Evolutionary conservation across 2,797 vertebrate genomes (phyloP).

Genomic region (Macropodus opercularis): DNA sequence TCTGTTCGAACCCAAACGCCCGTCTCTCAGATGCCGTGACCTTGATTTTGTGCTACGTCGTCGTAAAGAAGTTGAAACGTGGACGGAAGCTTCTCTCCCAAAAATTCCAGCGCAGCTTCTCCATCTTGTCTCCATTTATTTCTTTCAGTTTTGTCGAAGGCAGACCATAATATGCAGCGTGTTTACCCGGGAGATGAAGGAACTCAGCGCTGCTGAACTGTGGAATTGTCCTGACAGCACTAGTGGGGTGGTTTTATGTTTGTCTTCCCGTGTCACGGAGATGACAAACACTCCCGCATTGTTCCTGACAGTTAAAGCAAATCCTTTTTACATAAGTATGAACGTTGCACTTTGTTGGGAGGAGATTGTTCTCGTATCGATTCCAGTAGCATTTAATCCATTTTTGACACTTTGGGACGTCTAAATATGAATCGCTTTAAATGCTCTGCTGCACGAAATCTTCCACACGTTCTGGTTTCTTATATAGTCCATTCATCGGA

Average conservation of each 20-base stretch:
- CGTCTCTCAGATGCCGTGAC: slow-evolving; percentile 22
- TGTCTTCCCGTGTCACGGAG: slow-evolving; percentile 15
- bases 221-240: slow-evolving; percentile 31
- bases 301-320: background rate
- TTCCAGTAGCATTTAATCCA: slow-evolving; percentile 28
- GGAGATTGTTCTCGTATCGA: slow-evolving; percentile 3
- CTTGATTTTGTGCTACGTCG: slow-evolving; percentile 22
- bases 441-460: slow-evolving; percentile 19
- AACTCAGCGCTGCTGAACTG: slow-evolving; percentile 13
- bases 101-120: slow-evolving; percentile 3
- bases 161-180: slow-evolving; percentile 5
- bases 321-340: slow-evolving; percentile 8
- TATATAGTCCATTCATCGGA: slow-evolving; percentile 30
- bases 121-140: slow-evolving; percentile 23
- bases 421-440: slow-evolving; percentile 23
- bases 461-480: slow-evolving; percentile 7
- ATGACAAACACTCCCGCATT: slow-evolving; percentile 11
- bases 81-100: slow-evolving; percentile 16
- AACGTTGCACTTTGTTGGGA: background rate
- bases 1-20: too few relatives aligned
- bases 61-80: slow-evolving; percentile 27
- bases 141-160: slow-evolving; percentile 17
- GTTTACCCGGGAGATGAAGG: slow-evolving; percentile 33
- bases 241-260: slow-evolving; percentile 33
- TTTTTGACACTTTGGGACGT: slow-evolving; percentile 22